A percentile compares a stretch with the other conserved stretches of the same genome.
phyloP scores from a whole-genome alignment of 2,113 vertebrate species.

The Callaeas wilsoni region DNA sequence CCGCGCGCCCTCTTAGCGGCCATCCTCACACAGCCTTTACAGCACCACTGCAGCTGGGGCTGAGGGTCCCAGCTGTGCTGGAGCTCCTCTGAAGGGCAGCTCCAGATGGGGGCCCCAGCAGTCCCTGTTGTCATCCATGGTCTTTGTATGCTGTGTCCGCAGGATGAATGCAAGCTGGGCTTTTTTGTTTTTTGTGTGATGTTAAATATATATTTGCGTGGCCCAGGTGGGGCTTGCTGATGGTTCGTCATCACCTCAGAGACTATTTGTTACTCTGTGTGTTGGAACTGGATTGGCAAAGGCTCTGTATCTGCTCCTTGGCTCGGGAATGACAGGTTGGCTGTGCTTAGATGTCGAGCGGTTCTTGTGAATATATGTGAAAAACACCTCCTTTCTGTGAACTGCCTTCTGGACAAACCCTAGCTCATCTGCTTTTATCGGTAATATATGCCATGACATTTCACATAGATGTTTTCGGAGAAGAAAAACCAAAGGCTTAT shows the following conservation, averaged over 20 bases:
- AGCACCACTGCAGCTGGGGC: background rate
- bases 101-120: background rate
- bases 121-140: accelerated
- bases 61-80: background rate
- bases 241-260: background rate
- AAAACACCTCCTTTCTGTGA: background rate
- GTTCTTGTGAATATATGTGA: background rate
- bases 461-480: background rate
- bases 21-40: accelerated
- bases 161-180: background rate
- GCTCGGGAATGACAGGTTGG: background rate
- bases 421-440: background rate
- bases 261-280: background rate
- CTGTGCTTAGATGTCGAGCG: accelerated
- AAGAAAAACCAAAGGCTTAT: background rate
- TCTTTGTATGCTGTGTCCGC: accelerated
- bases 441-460: background rate
- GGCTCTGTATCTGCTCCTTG: background rate
- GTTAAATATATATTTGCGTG: background rate
- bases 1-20: accelerated
- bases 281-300: background rate
- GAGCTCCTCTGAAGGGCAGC: background rate
- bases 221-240: background rate
- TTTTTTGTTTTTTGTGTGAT: background rate
- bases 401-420: background rate